Percentiles rank a stretch among this genome's conserved stretches.
These are phyloP conservation scores for Podarcis cretensis DNA, from an alignment of 2,113 vertebrate genomes.

Conservation along the genomic window DNA sequence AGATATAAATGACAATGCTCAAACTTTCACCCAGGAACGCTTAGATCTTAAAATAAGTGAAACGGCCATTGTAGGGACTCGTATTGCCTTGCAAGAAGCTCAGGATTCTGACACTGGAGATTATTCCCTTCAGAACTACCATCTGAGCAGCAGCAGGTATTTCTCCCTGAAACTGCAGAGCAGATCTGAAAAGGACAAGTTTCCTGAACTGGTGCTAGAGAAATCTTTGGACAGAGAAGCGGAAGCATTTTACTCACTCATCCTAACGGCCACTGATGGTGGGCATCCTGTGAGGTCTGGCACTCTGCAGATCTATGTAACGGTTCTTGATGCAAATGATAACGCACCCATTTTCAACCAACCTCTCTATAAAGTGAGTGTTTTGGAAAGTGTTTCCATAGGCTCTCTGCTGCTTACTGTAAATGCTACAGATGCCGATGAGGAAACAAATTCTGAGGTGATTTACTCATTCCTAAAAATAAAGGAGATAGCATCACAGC, in stretches of 20 bases:
- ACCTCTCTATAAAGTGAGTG: conserved; percentile 69
- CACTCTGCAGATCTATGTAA: conserved; percentile 72
- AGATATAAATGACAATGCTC: conserved; percentile 81
- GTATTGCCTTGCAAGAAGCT: conserved; percentile 76
- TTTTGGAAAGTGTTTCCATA: conserved; percentile 75
- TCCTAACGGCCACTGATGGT: conserved; percentile 77
- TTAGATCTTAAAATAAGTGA: conserved; percentile 84
- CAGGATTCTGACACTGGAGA: conserved; percentile 75
- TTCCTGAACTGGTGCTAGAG: conserved; percentile 79
- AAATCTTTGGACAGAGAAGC: conserved; percentile 76
- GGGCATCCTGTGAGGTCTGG: conserved; percentile 77
- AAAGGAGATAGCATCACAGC: conserved; percentile 42
- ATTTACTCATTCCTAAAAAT: conserved; percentile 64
- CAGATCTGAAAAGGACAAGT: conserved; percentile 70
- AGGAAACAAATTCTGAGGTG: conserved; percentile 66
- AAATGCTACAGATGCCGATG: conserved; percentile 78
- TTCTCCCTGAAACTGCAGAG: conserved; percentile 74
- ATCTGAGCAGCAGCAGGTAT: conserved; percentile 68
- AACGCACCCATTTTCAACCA: conserved; percentile 38
- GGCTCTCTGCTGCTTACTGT: conserved; percentile 73
- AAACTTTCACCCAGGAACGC: conserved; percentile 63
- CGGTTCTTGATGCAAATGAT: conserved; percentile 76
- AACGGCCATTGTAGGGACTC: conserved; percentile 77
- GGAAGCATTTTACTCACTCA: conserved; percentile 63
- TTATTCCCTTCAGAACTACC: conserved; percentile 77